Percentiles rank a stretch among this genome's conserved stretches.
These are phyloP conservation scores for Acipenser oxyrinchus DNA, from an alignment of 2,797 vertebrate species.

Conservation along the genomic window DNA sequence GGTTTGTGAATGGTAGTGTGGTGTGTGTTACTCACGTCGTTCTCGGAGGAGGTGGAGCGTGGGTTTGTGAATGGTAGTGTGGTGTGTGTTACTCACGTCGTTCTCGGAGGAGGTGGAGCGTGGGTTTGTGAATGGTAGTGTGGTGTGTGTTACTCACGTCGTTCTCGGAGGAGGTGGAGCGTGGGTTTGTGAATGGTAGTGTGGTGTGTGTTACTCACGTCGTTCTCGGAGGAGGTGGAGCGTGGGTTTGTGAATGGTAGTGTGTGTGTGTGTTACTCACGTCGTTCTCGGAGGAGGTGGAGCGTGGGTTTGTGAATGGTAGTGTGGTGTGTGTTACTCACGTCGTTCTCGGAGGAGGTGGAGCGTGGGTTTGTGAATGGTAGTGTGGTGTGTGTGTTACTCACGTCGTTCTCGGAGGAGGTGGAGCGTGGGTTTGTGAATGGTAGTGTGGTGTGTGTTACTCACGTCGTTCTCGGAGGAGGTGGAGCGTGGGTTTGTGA, in stretches of 20 bases:
- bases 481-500: too few relatives aligned
- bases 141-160: conserved; percentile 62
- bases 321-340: conserved; percentile 45
- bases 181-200: too few relatives aligned
- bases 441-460: conserved; percentile 10
- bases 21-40: conserved; percentile 67
- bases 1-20: too few relatives aligned
- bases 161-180: conserved; percentile 68
- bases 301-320: too few relatives aligned
- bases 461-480: conserved; percentile 87
- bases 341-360: conserved; percentile 79
- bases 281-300: conserved; percentile 76
- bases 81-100: conserved; percentile 62
- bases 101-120: conserved; percentile 68
- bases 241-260: too few relatives aligned
- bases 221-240: conserved; percentile 72
- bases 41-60: conserved; percentile 63
- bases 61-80: too few relatives aligned
- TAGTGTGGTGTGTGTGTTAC: conserved; percentile 29
- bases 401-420: conserved; percentile 85
- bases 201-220: conserved; percentile 57
- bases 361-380: too few relatives aligned
- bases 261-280: conserved; percentile 60
- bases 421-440: too few relatives aligned
- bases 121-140: too few relatives aligned